Evolutionary conservation across 2,113 vertebrate genomes (phyloP), one percentile per base, ranked within the genome.

Genomic region (Oryzias celebensis): DNA sequence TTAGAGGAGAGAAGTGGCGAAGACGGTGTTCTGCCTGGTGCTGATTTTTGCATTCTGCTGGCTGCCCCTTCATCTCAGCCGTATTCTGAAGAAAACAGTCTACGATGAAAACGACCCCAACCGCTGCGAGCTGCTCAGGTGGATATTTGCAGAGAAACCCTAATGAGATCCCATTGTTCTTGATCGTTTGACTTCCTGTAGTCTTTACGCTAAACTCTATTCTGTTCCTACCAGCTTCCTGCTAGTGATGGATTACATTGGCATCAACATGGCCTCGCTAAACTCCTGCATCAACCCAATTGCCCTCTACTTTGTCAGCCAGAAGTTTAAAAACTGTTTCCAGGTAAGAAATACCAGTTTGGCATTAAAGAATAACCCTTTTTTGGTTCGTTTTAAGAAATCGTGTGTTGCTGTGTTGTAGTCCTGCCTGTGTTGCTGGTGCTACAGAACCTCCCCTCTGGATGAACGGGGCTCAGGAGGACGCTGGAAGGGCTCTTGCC

Each of bases 271-370:
- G 94, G 95, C 95, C 61, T 96, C 95, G 7, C 85, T 96, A 63
- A 96, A 96, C 85, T 96, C 95, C 86, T 96, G 95, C 88, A 96
- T 96, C 78, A 96, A 96, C 75, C 95, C 95, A 0, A 94, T 96
- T 70, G 95, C 95, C 22, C 94, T 96, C 64, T 96, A 96, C 85
- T 96, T 96, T 0, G 94, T 96, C 85, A 96, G 95, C 71, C 85
- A 93, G 73, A 96, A 95, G 86, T 96, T 96, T 85, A 96, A 96
- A 91, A 96, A 96, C 76, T 96, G 94, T 65, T 96, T 96, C 83
- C 92, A 95, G 94, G 95, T 96, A 73, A 50, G 66, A 58, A 10
- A 20, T 16, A n/a, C 22, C 51, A 23, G 14, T 43, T n/a, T 28
- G 14, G 1, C 15, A 42, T 7, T 4, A 23, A 52, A 10, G 42